These are phyloP conservation scores for Hypomecis atomaria DNA, from an alignment of 2,888 invertebrate species.

Conservation along the genomic window DNA sequence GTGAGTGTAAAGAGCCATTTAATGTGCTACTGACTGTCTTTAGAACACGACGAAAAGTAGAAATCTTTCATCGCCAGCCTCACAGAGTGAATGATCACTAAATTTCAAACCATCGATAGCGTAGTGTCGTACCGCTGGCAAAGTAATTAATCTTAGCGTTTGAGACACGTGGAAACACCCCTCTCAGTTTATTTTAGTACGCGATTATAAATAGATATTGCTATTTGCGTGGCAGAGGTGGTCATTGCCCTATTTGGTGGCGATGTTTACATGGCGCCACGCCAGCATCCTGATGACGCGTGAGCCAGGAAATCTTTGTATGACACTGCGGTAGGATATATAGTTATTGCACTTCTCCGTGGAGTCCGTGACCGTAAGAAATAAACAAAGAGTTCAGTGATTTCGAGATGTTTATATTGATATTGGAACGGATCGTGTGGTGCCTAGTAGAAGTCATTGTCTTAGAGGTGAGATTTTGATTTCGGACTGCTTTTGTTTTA, in stretches of 20 bases:
- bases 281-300: conserved; percentile 62
- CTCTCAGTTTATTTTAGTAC: conserved; percentile 72
- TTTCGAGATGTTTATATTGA: conserved; percentile 9
- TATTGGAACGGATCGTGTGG: conserved; percentile 7
- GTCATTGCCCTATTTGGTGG: conserved; percentile 83
- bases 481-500: background rate
- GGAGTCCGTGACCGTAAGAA: conserved; percentile 11
- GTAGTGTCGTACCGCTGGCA: conserved; percentile 27
- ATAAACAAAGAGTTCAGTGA: background rate
- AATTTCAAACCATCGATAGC: conserved; percentile 24
- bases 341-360: conserved; percentile 10
- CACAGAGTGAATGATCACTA: background rate
- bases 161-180: conserved; percentile 71
- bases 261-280: conserved; percentile 76
- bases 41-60: background rate
- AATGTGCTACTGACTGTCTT: background rate
- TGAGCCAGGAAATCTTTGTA: conserved; percentile 34
- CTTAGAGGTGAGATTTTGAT: conserved; percentile 1
- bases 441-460: conserved; percentile 10
- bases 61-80: background rate
- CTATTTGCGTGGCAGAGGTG: conserved; percentile 75
- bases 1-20: no score
- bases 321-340: conserved; percentile 27
- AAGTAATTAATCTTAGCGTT: conserved; percentile 68
- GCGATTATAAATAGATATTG: conserved; percentile 72